Conservation (phyloP, 2,113 vertebrate genomes). For the Macquaria ambigua region DNA sequence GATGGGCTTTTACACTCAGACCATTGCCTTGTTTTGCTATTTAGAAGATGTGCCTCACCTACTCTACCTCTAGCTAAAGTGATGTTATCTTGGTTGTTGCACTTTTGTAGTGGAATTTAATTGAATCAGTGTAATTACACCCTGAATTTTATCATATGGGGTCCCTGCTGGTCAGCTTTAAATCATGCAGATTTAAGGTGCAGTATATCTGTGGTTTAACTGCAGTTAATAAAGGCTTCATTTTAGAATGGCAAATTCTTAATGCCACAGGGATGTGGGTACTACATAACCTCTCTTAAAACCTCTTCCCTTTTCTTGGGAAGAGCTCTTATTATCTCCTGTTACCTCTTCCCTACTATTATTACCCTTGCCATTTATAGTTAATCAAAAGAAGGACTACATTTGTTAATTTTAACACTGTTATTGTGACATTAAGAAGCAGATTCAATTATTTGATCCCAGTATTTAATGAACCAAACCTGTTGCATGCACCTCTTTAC, state of each 20-base stretch:
- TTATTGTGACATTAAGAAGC: no score
- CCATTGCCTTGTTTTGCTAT: neutral
- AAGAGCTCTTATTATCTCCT: neutral
- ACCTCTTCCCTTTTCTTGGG: neutral
- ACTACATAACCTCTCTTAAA: no score
- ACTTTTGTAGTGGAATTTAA: neutral
- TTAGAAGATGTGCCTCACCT: neutral
- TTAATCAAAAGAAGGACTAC: no score
- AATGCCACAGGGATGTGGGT: no score
- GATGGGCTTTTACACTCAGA: no score
- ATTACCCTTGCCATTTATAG: neutral
- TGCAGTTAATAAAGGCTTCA: neutral
- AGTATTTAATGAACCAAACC: no score
- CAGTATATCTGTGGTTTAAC: neutral
- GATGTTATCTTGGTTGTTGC: neutral
- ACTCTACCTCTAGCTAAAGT: neutral
- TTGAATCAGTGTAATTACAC: neutral
- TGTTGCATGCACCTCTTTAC: neutral
- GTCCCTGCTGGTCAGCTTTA: neutral
- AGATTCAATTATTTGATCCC: no score
- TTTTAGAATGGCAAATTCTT: neutral
- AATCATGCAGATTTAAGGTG: no score
- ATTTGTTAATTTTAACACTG: no score
- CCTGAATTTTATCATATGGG: neutral
- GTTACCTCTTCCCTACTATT: neutral